Evolutionary conservation across 2,113 vertebrate genomes (phyloP).

Genomic region (Delphinapterus leucas): DNA sequence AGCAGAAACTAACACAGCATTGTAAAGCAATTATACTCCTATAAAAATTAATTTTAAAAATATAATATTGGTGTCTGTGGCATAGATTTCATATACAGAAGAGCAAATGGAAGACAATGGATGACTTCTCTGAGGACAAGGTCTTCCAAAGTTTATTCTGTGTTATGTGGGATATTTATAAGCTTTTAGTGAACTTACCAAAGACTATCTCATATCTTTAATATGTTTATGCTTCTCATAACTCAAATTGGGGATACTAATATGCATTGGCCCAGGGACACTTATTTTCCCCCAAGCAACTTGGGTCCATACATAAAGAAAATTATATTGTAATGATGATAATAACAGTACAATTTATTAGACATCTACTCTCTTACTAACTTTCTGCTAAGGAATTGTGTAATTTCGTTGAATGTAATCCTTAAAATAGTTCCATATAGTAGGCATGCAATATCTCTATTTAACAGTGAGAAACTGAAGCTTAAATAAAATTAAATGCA

Average conservation of each 20-base stretch:
- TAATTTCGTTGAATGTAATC: background rate
- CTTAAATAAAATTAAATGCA: background rate
- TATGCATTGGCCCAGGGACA: background rate
- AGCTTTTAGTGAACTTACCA: background rate
- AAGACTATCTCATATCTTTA: background rate
- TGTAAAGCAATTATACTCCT: no score
- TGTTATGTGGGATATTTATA: background rate
- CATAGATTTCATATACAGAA: conserved; percentile 1
- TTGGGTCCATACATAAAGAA: background rate
- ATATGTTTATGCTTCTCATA: background rate
- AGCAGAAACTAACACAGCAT: no score
- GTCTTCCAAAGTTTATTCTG: background rate
- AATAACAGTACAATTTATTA: background rate
- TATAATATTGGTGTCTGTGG: background rate
- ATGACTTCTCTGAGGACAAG: background rate
- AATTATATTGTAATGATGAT: background rate
- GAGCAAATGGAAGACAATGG: background rate
- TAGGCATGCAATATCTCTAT: background rate
- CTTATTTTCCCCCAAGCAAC: background rate
- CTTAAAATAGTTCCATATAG: background rate
- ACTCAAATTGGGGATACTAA: background rate
- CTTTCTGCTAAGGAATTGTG: background rate
- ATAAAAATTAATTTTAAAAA: background rate
- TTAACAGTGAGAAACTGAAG: background rate
- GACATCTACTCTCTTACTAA: background rate